Percentiles rank a stretch among this genome's conserved stretches.
Evolutionary conservation across 2,113 vertebrate species (phyloP).

Genomic region (Xenus cinereus): DNA sequence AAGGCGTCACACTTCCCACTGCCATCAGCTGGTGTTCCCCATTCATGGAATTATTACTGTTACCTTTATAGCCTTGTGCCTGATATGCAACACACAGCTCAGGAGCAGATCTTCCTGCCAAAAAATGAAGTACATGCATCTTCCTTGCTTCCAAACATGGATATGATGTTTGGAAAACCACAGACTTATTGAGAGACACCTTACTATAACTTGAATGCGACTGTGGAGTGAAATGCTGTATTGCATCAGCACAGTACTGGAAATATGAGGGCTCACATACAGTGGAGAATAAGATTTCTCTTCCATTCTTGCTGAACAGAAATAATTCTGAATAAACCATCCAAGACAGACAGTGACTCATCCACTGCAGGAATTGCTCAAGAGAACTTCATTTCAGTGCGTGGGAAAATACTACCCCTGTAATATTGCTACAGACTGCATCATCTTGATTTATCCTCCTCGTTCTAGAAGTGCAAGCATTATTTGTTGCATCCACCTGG

Average conservation of each 20-base stretch:
- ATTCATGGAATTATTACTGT: neutral
- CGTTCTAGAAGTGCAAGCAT: neutral
- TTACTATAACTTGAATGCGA: neutral
- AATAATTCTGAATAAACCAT: conserved; percentile 28
- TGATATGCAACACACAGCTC: neutral
- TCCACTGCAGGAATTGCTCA: conserved; percentile 41
- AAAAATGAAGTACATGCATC: neutral
- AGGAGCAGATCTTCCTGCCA: neutral
- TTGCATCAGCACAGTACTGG: neutral
- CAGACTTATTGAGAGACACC: neutral
- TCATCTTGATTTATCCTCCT: conserved; percentile 24
- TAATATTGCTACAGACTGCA: conserved; percentile 7
- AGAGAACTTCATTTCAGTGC: conserved; percentile 30
- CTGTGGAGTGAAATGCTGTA: neutral
- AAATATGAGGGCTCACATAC: neutral
- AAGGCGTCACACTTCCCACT: neutral
- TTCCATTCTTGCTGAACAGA: conserved; percentile 9
- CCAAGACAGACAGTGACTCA: conserved; percentile 59
- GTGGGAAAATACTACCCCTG: conserved; percentile 36
- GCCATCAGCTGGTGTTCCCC: neutral
- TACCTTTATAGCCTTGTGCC: neutral
- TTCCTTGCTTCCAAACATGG: neutral
- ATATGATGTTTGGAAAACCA: neutral
- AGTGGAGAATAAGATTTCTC: neutral
- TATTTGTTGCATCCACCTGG: conserved; percentile 31